Conservation (phyloP, 2,797 vertebrate species). For the Intellagama lesueurii region DNA sequence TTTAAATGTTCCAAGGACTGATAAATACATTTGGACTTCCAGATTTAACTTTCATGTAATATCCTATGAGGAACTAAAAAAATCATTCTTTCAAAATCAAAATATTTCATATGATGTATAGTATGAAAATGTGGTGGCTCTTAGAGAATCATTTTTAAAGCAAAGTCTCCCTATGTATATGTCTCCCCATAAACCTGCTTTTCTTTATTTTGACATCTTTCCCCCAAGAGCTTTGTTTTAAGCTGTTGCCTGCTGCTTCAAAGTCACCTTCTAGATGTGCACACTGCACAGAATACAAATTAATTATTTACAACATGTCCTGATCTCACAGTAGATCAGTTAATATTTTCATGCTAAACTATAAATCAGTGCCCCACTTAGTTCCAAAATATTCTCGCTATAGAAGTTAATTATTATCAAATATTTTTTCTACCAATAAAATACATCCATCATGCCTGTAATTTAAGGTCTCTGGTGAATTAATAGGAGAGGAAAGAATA, state of each 20-base stretch:
- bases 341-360: slow-evolving; percentile 40
- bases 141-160: not conserved
- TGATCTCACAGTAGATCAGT: slow-evolving; percentile 37
- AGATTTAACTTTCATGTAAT: not conserved
- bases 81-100: not conserved
- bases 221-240: not conserved
- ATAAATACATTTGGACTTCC: not conserved
- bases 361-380: slow-evolving; percentile 27
- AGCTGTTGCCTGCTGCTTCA: slow-evolving; percentile 24
- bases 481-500: slow-evolving; percentile 25
- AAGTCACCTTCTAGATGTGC: slow-evolving; percentile 42
- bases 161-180: too few species aligned
- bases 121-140: not conserved
- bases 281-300: slow-evolving; percentile 23
- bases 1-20: not conserved
- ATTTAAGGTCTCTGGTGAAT: slow-evolving; percentile 30
- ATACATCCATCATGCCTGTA: slow-evolving; percentile 16
- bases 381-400: slow-evolving; percentile 19
- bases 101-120: not conserved
- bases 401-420: slow-evolving; percentile 29
- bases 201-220: slow-evolving; percentile 24
- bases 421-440: slow-evolving; percentile 1
- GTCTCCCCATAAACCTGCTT: not conserved
- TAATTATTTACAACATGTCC: slow-evolving; percentile 45
- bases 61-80: not conserved